These are phyloP conservation scores for Chaenodraco wilsoni DNA, from an alignment of 2,797 vertebrate species.

Conservation along the genomic window DNA sequence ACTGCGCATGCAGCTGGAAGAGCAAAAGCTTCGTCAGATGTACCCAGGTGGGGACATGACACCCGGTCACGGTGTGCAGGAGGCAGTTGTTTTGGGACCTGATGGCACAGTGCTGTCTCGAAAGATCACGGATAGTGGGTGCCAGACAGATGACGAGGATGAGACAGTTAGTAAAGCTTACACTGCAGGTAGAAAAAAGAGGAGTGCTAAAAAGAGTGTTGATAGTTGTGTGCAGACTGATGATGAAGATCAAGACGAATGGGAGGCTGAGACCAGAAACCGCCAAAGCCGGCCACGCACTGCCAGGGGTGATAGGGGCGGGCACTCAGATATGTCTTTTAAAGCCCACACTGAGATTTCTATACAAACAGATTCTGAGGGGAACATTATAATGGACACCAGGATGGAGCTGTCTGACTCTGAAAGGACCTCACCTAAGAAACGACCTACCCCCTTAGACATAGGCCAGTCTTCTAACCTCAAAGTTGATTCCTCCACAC, in stretches of 20 bases:
- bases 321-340: constrained; percentile 85
- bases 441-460: constrained; percentile 93
- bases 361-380: constrained; percentile 96
- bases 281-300: constrained; percentile 81
- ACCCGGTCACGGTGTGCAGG: constrained; percentile 88
- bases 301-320: constrained; percentile 83
- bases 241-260: constrained; percentile 98
- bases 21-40: constrained; percentile 95
- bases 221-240: constrained; percentile 99
- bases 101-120: constrained; percentile 83
- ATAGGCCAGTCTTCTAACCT: constrained; percentile 92
- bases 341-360: constrained; percentile 98
- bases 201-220: constrained; percentile 91
- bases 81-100: constrained; percentile 82
- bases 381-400: constrained; percentile 91
- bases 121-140: constrained; percentile 96
- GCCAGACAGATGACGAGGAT: constrained; percentile 97
- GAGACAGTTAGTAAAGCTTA: constrained; percentile 89
- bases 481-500: constrained; percentile 88
- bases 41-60: constrained; percentile 89
- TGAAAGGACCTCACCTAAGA: constrained; percentile 91
- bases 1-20: constrained; percentile 94
- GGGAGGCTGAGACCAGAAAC: constrained; percentile 88
- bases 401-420: constrained; percentile 94
- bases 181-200: constrained; percentile 87